phyloP scores from a whole-genome alignment of 1,140 invertebrate genomes.

The Drosophila novamexicana region DNA sequence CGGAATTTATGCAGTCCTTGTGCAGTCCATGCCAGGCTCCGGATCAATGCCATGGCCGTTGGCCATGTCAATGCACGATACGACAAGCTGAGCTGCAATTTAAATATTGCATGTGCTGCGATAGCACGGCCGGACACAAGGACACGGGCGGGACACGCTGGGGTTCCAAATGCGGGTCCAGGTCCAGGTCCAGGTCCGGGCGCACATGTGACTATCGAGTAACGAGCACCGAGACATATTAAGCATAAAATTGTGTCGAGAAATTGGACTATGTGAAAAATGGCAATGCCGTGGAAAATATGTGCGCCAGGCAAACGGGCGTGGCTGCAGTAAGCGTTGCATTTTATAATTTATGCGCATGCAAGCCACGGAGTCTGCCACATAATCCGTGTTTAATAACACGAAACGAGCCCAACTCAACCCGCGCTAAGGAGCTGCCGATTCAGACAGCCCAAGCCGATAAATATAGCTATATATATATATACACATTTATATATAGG shows the following conservation, averaged over 20 bases:
- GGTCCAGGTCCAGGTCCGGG: slow-evolving; percentile 10
- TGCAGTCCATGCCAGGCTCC: slow-evolving; percentile 6
- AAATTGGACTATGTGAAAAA: slow-evolving; percentile 68
- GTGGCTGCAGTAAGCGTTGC: slow-evolving; percentile 61
- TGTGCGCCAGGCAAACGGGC: slow-evolving; percentile 22
- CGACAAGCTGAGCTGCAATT: slow-evolving; percentile 54
- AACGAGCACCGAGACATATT: slow-evolving; percentile 56
- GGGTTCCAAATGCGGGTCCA: background rate
- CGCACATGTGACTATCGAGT: slow-evolving; percentile 66
- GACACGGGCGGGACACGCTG: slow-evolving; percentile 9
- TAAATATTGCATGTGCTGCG: slow-evolving; percentile 74
- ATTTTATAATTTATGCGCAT: slow-evolving; percentile 81
- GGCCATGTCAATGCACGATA: slow-evolving; percentile 64
- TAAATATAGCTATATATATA: slow-evolving; percentile 38
- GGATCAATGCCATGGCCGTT: slow-evolving; percentile 76
- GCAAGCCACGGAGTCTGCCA: slow-evolving; percentile 78
- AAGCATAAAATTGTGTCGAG: slow-evolving; percentile 75
- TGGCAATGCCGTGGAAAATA: slow-evolving; percentile 39
- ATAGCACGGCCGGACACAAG: slow-evolving; percentile 19
- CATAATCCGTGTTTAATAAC: slow-evolving; percentile 82
- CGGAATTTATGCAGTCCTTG: slow-evolving; percentile 62
- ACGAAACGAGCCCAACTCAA: slow-evolving; percentile 53
- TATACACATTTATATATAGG: background rate
- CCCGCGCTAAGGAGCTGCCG: slow-evolving; percentile 15
- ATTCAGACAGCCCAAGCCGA: slow-evolving; percentile 48